These are phyloP conservation scores for Eumacrocentrus americanus DNA, from an alignment of 2,888 invertebrate genomes.

Conservation along the genomic window DNA sequence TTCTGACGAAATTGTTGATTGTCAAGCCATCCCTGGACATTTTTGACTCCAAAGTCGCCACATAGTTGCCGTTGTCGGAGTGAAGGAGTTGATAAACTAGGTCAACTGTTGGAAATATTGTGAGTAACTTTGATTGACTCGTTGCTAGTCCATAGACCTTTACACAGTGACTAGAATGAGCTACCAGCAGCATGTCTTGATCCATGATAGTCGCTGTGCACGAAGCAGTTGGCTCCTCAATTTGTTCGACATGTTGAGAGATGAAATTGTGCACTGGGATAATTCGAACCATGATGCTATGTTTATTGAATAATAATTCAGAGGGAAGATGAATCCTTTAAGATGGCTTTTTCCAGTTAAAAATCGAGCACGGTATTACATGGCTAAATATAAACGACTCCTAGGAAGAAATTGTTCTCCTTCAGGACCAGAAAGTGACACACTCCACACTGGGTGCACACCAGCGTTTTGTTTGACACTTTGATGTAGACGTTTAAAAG, in stretches of 20 bases:
- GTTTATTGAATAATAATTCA: not conserved
- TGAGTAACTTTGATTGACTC: slow-evolving; percentile 61
- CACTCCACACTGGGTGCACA: not conserved
- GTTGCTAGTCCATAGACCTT: slow-evolving; percentile 66
- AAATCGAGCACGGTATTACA: not conserved
- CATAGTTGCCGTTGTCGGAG: slow-evolving; percentile 73
- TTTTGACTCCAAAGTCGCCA: slow-evolving; percentile 71
- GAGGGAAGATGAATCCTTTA: not conserved
- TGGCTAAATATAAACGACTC: not conserved
- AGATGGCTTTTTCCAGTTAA: not conserved
- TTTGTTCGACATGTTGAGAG: slow-evolving; percentile 70
- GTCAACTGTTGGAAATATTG: slow-evolving; percentile 76
- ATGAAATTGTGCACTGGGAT: slow-evolving; percentile 74
- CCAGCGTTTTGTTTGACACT: not conserved
- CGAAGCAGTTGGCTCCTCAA: slow-evolving; percentile 72
- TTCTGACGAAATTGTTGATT: slow-evolving; percentile 67
- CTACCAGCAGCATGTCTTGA: slow-evolving; percentile 66
- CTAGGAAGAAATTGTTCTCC: not conserved
- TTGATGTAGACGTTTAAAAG: too few relatives aligned
- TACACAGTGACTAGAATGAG: slow-evolving; percentile 67
- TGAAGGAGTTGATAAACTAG: slow-evolving; percentile 72
- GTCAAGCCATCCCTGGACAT: slow-evolving; percentile 50
- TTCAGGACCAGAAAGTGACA: not conserved
- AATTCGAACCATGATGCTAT: slow-evolving; percentile 69
- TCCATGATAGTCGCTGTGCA: slow-evolving; percentile 64